Conservation (phyloP, 2,797 vertebrate species). For the Bradypus variegatus region DNA sequence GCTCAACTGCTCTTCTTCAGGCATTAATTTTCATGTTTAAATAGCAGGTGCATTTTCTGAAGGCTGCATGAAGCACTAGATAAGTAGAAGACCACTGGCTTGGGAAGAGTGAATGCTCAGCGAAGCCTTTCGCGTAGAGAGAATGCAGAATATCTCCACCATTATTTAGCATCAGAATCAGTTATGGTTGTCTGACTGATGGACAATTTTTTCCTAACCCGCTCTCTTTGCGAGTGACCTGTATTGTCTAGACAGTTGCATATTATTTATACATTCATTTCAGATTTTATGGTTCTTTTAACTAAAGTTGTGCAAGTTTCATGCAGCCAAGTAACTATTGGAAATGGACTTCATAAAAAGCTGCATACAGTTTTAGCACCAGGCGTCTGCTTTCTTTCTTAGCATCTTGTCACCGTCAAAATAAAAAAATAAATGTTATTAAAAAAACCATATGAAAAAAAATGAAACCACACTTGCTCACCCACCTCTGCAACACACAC, state of each 20-base stretch:
- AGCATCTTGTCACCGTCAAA: constrained; percentile 9
- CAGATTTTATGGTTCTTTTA: constrained; percentile 70
- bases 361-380: background rate
- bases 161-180: constrained; percentile 99
- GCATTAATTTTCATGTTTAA: constrained; percentile 82
- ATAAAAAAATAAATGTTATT: background rate
- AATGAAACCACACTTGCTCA: background rate
- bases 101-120: constrained; percentile 90
- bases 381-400: background rate
- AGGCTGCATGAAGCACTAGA: constrained; percentile 82
- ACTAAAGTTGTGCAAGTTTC: constrained; percentile 72
- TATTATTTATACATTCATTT: constrained; percentile 91
- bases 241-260: constrained; percentile 95
- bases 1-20: constrained; percentile 63
- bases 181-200: constrained; percentile 99
- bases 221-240: constrained; percentile 95
- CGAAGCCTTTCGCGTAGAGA: constrained; percentile 98
- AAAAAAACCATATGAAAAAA: background rate
- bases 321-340: constrained; percentile 53
- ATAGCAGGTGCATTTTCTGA: constrained; percentile 79
- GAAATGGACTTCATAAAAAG: constrained; percentile 31
- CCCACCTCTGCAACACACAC: background rate
- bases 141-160: constrained; percentile 96
- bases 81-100: constrained; percentile 83
- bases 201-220: constrained; percentile 98